phyloP scores from a whole-genome alignment of 2,888 invertebrate species.

The Lithophane ornitopus region DNA sequence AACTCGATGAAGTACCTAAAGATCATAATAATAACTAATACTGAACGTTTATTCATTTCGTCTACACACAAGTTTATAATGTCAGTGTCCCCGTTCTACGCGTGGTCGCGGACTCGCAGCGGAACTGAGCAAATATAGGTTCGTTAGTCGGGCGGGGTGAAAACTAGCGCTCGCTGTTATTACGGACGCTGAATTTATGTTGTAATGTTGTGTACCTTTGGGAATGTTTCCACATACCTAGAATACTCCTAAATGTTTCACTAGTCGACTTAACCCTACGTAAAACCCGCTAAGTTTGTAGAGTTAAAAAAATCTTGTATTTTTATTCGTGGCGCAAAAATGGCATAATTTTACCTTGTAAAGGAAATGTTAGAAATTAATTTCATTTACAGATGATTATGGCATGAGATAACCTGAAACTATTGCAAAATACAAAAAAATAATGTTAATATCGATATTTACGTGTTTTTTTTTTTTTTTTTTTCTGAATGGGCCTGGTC shows the following conservation, averaged over 20 bases:
- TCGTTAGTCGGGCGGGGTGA: conserved; percentile 5
- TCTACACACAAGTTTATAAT: conserved; percentile 20
- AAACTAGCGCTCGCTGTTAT: conserved; percentile 3
- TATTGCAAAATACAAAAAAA: neutral
- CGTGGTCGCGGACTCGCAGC: conserved; percentile 4
- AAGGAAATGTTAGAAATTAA: too few relatives aligned
- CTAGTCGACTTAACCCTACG: neutral
- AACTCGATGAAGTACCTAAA: neutral
- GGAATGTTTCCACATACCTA: neutral
- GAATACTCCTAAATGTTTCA: neutral
- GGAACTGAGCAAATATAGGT: conserved; percentile 33
- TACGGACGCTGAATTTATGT: conserved; percentile 27
- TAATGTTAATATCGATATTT: too few relatives aligned
- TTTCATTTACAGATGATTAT: too few relatives aligned
- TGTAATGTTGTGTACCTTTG: conserved; percentile 9
- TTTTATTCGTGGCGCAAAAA: too few relatives aligned
- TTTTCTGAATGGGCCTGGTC: too few relatives aligned
- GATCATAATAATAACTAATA: too few relatives aligned
- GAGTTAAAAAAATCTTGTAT: neutral
- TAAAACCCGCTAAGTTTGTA: too few relatives aligned
- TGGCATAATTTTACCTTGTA: too few relatives aligned
- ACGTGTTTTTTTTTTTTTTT: too few relatives aligned
- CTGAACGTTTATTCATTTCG: neutral
- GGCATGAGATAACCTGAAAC: neutral
- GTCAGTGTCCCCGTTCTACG: conserved; percentile 33